phyloP scores from a whole-genome alignment of 2,888 invertebrate genomes.

The Scrobipalpa atriplicella region DNA sequence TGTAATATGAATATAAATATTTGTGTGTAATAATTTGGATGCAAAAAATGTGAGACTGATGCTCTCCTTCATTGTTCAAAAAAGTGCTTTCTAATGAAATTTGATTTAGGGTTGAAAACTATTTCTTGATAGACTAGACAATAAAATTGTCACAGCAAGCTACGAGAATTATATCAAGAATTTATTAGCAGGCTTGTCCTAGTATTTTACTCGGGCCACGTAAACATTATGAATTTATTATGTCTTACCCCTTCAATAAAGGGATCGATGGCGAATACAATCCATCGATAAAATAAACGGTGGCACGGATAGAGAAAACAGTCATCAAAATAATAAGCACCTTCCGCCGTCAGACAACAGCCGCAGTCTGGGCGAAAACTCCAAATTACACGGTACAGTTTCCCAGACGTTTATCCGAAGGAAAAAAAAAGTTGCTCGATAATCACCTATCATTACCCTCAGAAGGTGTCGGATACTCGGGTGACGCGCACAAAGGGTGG shows the following conservation, averaged over 20 bases:
- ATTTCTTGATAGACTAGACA: not conserved
- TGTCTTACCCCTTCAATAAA: constrained; percentile 38
- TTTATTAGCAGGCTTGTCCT: not conserved
- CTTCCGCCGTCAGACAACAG: constrained; percentile 58
- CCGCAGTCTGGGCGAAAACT: constrained; percentile 63
- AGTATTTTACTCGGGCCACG: constrained; percentile 27
- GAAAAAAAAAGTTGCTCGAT: constrained; percentile 60
- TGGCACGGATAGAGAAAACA: constrained; percentile 55
- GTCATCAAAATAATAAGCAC: constrained; percentile 70
- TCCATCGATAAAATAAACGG: constrained; percentile 46
- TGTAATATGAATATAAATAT: too few species aligned
- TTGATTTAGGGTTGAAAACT: too few species aligned
- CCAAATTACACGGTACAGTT: constrained; percentile 71
- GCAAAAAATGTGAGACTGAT: too few species aligned
- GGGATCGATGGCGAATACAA: constrained; percentile 37
- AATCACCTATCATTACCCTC: constrained; percentile 76
- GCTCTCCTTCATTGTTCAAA: too few species aligned
- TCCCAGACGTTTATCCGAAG: constrained; percentile 70
- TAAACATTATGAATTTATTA: constrained; percentile 32
- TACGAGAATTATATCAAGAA: not conserved
- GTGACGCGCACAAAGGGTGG: constrained; percentile 70
- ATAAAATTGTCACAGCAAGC: not conserved
- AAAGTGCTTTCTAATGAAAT: too few species aligned
- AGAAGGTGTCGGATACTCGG: constrained; percentile 72
- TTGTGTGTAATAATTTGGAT: too few species aligned